These are phyloP conservation scores for Lycocorax pyrrhopterus DNA, from an alignment of 2,113 vertebrate species.

Conservation along the genomic window DNA sequence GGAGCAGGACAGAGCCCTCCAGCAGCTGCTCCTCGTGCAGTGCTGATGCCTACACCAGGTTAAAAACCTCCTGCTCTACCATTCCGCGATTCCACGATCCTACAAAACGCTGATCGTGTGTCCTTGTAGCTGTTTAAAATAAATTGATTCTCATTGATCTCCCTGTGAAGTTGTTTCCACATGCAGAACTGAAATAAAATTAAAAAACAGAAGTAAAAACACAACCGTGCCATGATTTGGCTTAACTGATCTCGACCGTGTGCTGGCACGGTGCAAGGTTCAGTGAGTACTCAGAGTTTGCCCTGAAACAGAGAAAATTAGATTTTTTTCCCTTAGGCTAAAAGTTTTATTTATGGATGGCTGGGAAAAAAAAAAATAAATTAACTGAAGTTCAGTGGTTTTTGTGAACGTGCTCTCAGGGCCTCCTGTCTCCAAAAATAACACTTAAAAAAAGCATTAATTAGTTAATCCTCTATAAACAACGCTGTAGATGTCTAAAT, in stretches of 20 bases:
- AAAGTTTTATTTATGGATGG: background rate
- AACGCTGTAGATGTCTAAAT: background rate
- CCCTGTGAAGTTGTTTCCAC: background rate
- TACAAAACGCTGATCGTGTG: background rate
- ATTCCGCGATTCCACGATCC: fast-evolving
- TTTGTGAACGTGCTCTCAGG: background rate
- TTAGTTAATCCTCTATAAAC: background rate
- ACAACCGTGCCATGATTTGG: background rate
- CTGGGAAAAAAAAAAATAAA: background rate
- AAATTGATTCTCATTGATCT: no score
- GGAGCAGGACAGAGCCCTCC: background rate
- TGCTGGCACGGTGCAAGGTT: background rate
- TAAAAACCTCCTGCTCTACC: background rate
- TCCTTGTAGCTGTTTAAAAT: background rate
- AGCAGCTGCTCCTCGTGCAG: background rate
- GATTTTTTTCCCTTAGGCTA: background rate
- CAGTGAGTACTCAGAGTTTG: background rate
- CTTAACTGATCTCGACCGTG: background rate
- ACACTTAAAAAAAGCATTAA: background rate
- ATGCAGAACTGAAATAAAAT: background rate
- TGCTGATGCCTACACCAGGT: background rate
- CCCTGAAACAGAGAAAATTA: background rate
- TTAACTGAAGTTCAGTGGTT: background rate
- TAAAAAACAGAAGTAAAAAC: background rate
- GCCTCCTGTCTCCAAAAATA: background rate